Evolutionary conservation across 2,113 vertebrate genomes (phyloP).

Genomic region (Lepus timidus): DNA sequence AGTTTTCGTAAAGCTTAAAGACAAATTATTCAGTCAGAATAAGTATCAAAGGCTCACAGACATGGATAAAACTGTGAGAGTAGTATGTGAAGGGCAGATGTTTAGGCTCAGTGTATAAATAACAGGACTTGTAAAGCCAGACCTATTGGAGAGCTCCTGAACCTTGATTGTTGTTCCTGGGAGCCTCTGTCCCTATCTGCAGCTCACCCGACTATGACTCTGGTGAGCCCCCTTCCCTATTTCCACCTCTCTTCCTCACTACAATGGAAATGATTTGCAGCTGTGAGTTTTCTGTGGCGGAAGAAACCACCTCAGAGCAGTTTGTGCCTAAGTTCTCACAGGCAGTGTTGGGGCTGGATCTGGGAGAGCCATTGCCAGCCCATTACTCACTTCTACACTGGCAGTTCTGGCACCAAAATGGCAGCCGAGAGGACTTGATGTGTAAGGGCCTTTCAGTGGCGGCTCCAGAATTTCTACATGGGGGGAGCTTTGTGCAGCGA

Average conservation of each 20-base stretch:
- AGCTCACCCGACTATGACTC: background rate
- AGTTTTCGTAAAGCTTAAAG: slow-evolving; percentile 27
- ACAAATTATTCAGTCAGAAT: slow-evolving; percentile 7
- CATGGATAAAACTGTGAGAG: background rate
- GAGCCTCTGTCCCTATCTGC: background rate
- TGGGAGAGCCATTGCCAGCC: background rate
- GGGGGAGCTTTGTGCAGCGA: background rate
- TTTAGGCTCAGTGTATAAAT: background rate
- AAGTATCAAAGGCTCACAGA: background rate
- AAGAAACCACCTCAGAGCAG: background rate
- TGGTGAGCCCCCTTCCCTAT: background rate
- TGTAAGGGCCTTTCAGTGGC: background rate
- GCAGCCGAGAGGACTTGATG: background rate
- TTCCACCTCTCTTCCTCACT: background rate
- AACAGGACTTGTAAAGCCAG: background rate
- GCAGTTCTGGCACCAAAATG: background rate
- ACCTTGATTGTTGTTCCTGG: fast-evolving
- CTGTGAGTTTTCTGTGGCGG: background rate
- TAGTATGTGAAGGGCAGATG: background rate
- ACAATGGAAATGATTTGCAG: background rate
- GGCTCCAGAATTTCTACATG: background rate
- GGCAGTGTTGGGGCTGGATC: background rate
- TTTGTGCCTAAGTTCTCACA: background rate
- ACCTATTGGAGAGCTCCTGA: background rate
- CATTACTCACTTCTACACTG: fast-evolving